Conservation (phyloP, 1,140 invertebrate species). For the Coboldia fuscipes region DNA sequence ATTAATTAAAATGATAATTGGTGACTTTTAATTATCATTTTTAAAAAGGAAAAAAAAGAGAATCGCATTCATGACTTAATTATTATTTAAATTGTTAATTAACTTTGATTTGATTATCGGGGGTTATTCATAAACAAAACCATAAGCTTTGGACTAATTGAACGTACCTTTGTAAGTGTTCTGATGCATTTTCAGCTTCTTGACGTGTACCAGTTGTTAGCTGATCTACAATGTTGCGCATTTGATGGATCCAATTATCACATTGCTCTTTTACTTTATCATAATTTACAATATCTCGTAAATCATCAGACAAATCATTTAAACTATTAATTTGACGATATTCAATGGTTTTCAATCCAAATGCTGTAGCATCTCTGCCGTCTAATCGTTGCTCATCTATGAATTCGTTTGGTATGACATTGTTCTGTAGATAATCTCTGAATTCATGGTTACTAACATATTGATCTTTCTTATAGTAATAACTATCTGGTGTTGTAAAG, state of each 20-base stretch:
- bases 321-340: constrained; percentile 18
- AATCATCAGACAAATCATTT: constrained; percentile 19
- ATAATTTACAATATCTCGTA: constrained; percentile 27
- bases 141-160: not conserved
- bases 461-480: too few relatives aligned
- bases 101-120: too few relatives aligned
- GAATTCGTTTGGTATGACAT: not conserved
- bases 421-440: not conserved
- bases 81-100: too few relatives aligned
- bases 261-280: constrained; percentile 26
- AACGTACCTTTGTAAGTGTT: constrained; percentile 3
- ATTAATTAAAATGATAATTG: too few relatives aligned
- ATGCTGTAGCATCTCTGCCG: not conserved
- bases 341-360: constrained; percentile 15
- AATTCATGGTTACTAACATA: not conserved
- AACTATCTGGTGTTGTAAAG: constrained; percentile 13
- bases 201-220: not conserved
- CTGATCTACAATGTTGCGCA: constrained; percentile 14
- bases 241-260: constrained; percentile 21
- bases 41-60: too few relatives aligned
- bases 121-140: too few relatives aligned
- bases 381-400: not conserved
- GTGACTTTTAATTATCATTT: too few relatives aligned
- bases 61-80: too few relatives aligned
- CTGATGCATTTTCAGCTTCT: not conserved